Base-by-base conservation (phyloP, 2,888 invertebrate genomes). In the Temnothorax unifasciatus region DNA sequence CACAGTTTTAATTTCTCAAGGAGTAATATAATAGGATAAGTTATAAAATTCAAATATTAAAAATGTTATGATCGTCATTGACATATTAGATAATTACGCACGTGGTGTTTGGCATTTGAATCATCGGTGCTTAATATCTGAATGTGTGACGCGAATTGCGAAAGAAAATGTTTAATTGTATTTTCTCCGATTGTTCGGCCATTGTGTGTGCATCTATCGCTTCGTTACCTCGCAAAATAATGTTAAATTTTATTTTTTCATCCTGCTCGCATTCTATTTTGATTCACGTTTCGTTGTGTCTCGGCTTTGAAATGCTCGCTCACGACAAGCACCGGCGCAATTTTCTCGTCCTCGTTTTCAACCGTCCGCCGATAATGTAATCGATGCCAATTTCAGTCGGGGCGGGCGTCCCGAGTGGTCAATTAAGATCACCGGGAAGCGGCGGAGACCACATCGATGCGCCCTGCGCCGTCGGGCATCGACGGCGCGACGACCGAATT, bases 331-430 rank as follows among this genome's bases (percentile, higher is more conserved):
- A 38, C 34, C 79, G 59, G 50, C 59, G 79, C 59, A 71, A 41
- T 81, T 81, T 69, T 81, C 59, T 38, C 79, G 73, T 81, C 73
- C 79, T 50, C 71, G 59, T 81, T 81, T 81, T 71, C 73, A 81
- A 47, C 59, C 71, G 47, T 47, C 79, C 73, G 59, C 79, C 79
- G 79, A 81, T 81, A 81, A 81, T 71, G 86, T 82, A 89, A 87
- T 89, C 87, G 87, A 87, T 88, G 85, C 38, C 68, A 71, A 87
- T 81, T 66, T 82, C 61, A 75, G 71, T 69, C 74, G 61, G 73
- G 81, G 63, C 76, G 79, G 69, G 82, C 82, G 69, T 82, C 92
- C 93, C 92, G 92, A 92, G 90, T 90, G 91, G 88, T 90, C 90
- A 90, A 90, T 90, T 90, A 90, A 90, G 90, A 90, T 90, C 89